These are phyloP conservation scores for Parnassius apollo DNA, from an alignment of 2,888 invertebrate species.

Conservation along the genomic window DNA sequence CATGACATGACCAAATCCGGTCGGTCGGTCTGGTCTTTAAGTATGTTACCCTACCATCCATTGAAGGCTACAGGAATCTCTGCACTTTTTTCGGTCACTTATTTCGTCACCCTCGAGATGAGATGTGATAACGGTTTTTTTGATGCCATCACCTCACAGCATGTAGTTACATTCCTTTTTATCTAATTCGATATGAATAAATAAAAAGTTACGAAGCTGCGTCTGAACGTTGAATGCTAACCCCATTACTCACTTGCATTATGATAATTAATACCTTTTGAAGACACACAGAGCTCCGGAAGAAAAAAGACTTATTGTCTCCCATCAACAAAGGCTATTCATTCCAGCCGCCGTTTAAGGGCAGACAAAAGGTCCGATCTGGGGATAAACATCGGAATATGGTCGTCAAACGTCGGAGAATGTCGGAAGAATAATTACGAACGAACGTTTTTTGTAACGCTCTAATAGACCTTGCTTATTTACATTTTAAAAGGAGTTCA, in stretches of 20 bases:
- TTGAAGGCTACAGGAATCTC: no score
- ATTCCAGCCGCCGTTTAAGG: slow-evolving; percentile 70
- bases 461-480: not conserved
- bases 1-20: no score
- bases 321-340: slow-evolving; percentile 61
- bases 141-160: no score
- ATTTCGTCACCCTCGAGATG: no score
- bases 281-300: slow-evolving; percentile 32
- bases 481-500: no score
- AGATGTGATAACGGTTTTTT: no score
- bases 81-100: no score
- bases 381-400: slow-evolving; percentile 65
- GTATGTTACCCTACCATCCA: no score
- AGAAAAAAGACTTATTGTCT: slow-evolving; percentile 57
- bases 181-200: slow-evolving; percentile 2
- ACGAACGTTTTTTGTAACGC: slow-evolving; percentile 27
- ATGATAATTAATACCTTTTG: slow-evolving; percentile 67
- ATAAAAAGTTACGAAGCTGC: not conserved
- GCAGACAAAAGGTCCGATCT: slow-evolving; percentile 62
- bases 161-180: not conserved
- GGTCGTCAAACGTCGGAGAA: slow-evolving; percentile 64
- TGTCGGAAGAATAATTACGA: slow-evolving; percentile 37
- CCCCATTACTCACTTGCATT: slow-evolving; percentile 38
- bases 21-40: no score
- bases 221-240: not conserved